Base-by-base conservation (phyloP, 2,113 vertebrate species). In the Azemiops feae region DNA sequence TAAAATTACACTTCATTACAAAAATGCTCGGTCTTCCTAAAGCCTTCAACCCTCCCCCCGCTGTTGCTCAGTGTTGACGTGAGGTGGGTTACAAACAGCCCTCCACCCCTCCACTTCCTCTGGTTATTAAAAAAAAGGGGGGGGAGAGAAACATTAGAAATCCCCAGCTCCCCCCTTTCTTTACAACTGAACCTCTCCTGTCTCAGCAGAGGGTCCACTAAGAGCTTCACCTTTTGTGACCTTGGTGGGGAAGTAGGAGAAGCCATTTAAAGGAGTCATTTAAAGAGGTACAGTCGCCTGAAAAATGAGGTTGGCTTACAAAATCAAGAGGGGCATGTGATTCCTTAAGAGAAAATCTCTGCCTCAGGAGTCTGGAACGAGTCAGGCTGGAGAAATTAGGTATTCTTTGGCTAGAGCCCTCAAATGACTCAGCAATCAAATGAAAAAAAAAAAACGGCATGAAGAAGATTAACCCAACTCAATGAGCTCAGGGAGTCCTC, bases 1-100 rank as follows among this genome's bases (percentile, higher is more conserved):
- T 93, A 93, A 93, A 93, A 89, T 93, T 85, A 89, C 87, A 88
- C 92, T 92, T 92, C 92, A 57, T 92, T 92, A 89, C 64, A 57
- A 58, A 81, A 92, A 85, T n/a, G 53, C 69, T 60, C 45, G 39
- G 92, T 14, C 92, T 89, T 89, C 88, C 88, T 45, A 53, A 89
- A 60, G 64, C 52, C 87, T 43, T 88, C 25, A 25, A 74, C 43
- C 64, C 27, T 60, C n/a, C n/a, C 54, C 20, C 53, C 52, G 16
- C 85, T 87, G 89, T 53, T 57, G 55, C 89, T 87, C 57, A 87
- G 55, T 39, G 47, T 23, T 89, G 64, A 52, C 90, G 86, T 91
- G 81, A 81, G 92, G 39, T 43, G 92, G 87, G 87, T 92, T 92
- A 89, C 92, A 93, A 89, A 30, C 69, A 93, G 88, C 30, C 55